Evolutionary conservation across 2,113 vertebrate genomes (phyloP).

Genomic region (Melospiza georgiana): DNA sequence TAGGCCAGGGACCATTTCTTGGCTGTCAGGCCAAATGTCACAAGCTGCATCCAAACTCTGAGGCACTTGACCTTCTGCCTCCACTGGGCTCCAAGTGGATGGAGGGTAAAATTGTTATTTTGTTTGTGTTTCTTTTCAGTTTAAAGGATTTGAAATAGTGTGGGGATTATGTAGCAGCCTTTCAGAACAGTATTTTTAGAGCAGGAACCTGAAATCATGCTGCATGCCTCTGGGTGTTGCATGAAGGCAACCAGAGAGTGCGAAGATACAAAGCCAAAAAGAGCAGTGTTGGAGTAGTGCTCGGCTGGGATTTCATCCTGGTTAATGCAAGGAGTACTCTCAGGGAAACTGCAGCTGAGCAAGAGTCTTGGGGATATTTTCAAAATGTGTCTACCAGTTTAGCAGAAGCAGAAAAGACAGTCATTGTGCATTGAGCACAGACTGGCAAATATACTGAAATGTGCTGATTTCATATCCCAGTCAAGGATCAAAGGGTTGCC

Average conservation of each 20-base stretch:
- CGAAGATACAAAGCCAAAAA: neutral
- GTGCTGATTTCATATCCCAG: neutral
- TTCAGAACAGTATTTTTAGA: neutral
- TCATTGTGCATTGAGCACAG: neutral
- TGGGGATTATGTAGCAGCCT: neutral
- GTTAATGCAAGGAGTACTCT: neutral
- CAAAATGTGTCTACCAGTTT: neutral
- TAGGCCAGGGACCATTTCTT: neutral
- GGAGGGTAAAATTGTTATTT: neutral
- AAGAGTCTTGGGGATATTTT: neutral
- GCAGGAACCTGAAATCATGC: neutral
- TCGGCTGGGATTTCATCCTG: neutral
- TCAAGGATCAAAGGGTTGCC: neutral
- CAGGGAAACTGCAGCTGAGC: neutral
- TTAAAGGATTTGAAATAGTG: neutral
- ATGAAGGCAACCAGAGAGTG: neutral
- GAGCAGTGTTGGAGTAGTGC: neutral
- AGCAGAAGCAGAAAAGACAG: neutral
- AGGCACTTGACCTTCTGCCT: neutral
- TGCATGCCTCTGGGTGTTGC: neutral
- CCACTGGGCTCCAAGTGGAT: accelerated
- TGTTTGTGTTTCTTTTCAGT: neutral
- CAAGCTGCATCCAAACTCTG: neutral
- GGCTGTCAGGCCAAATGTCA: neutral
- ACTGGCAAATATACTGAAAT: neutral